phyloP scores from a whole-genome alignment of 2,797 vertebrate species.

The Sarcophilus harrisii region DNA sequence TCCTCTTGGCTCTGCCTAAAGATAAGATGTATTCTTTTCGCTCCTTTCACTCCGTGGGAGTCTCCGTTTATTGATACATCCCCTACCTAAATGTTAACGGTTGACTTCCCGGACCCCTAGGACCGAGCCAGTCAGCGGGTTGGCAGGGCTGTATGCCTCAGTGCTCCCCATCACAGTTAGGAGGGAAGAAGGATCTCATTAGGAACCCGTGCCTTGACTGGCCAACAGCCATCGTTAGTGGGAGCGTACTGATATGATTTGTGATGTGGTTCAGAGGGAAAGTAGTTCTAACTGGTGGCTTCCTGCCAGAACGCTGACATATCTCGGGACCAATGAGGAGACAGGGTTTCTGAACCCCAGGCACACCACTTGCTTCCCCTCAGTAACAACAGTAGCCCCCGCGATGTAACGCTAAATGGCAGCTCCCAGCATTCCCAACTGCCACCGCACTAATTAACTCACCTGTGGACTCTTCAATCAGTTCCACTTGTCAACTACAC shows the following conservation, averaged over 20 bases:
- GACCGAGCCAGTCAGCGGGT: background rate
- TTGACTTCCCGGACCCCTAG: background rate
- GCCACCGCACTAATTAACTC: background rate
- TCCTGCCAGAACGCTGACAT: background rate
- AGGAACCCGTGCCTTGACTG: background rate
- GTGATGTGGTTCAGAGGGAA: background rate
- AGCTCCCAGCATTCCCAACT: rapidly evolving
- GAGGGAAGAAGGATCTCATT: constrained; percentile 6
- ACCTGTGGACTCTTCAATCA: background rate
- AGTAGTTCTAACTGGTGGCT: background rate
- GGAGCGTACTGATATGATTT: background rate
- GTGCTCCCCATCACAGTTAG: background rate
- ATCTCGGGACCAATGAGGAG: background rate
- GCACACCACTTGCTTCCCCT: background rate
- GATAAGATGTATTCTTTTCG: background rate
- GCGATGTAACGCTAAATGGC: rapidly evolving
- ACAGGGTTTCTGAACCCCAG: background rate
- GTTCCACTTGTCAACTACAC: background rate
- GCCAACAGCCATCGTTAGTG: background rate
- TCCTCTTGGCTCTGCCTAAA: background rate
- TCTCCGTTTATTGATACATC: background rate
- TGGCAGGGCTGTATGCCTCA: background rate
- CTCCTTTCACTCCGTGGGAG: background rate
- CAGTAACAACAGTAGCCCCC: background rate
- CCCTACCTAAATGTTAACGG: background rate